Evolutionary conservation across 2,888 invertebrate genomes (phyloP).

Genomic region (Drosophila meridiana): DNA sequence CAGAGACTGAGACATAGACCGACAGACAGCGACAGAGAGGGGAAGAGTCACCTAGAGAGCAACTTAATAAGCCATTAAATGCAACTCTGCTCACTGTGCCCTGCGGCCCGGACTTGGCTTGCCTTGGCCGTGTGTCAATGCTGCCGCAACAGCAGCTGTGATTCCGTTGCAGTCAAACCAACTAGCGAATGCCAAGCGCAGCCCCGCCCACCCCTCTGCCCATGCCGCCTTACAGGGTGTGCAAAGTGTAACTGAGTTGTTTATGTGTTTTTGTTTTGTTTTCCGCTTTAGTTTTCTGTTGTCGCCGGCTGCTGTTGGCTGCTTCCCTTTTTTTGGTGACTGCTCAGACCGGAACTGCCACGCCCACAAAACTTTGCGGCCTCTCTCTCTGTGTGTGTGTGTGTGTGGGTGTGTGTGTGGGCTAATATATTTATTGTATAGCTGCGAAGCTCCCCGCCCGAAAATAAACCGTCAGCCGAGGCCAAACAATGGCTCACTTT

Average conservation of each 20-base stretch:
- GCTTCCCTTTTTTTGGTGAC: neutral
- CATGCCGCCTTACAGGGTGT: neutral
- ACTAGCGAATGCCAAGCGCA: constrained; percentile 2
- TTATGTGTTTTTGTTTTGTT: constrained; percentile 62
- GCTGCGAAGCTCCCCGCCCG: constrained; percentile 15
- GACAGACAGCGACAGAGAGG: neutral
- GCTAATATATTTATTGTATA: constrained; percentile 68
- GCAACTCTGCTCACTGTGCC: constrained; percentile 3
- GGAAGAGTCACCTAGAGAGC: constrained; percentile 27
- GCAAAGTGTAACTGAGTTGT: constrained; percentile 76
- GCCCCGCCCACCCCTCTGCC: constrained; percentile 2
- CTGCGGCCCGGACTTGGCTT: neutral
- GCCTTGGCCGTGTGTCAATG: constrained; percentile 38
- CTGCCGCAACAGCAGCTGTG: constrained; percentile 45
- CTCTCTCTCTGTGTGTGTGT: neutral
- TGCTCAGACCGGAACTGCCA: constrained; percentile 20
- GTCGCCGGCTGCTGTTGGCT: constrained; percentile 41
- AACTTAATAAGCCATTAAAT: constrained; percentile 75
- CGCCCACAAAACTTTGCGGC: constrained; percentile 28
- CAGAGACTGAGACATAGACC: neutral
- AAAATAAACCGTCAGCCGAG: constrained; percentile 13
- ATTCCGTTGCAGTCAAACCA: constrained; percentile 26
- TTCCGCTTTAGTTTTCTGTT: constrained; percentile 34
- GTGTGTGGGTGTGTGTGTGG: constrained; percentile 26
- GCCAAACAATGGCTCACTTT: constrained; percentile 53